phyloP scores from a whole-genome alignment of 1,140 invertebrate species.

The Meloidogyne floridensis region DNA sequence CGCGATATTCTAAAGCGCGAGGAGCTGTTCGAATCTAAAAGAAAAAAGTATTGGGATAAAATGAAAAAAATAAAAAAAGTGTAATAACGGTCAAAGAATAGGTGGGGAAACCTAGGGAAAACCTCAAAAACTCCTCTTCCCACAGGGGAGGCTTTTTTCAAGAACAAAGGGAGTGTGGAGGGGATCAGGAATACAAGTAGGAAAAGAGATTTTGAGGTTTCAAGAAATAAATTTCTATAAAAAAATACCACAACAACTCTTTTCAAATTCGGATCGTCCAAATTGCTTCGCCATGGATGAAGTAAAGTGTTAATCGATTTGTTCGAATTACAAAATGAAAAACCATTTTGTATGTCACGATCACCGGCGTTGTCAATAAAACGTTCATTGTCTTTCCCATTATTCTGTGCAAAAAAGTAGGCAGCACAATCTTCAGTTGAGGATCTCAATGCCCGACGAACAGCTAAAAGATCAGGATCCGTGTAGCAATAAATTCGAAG shows the following conservation, averaged over 20 bases:
- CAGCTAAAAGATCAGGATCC: conserved; percentile 56
- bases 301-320: conserved; percentile 28
- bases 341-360: conserved; percentile 23
- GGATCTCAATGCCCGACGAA: conserved; percentile 49
- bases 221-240: background rate
- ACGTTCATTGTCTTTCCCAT: background rate
- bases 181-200: no score
- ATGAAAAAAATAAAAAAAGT: no score
- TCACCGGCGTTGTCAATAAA: background rate
- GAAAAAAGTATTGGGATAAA: conserved; percentile 16
- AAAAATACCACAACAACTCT: conserved; percentile 27
- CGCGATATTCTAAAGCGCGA: conserved; percentile 48
- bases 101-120: no score
- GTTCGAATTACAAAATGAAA: conserved; percentile 41
- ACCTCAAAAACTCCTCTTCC: no score
- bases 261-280: conserved; percentile 1
- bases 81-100: no score
- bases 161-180: no score
- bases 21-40: conserved; percentile 58
- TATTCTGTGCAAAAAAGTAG: conserved; percentile 51
- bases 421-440: conserved; percentile 49
- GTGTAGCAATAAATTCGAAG: conserved; percentile 62
- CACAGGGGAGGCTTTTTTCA: no score
- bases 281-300: background rate
- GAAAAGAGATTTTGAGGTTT: background rate